Percentiles rank a stretch among this genome's conserved stretches.
Evolutionary conservation across 2,888 invertebrate genomes (phyloP).

Genomic region (Hymenopus coronatus): DNA sequence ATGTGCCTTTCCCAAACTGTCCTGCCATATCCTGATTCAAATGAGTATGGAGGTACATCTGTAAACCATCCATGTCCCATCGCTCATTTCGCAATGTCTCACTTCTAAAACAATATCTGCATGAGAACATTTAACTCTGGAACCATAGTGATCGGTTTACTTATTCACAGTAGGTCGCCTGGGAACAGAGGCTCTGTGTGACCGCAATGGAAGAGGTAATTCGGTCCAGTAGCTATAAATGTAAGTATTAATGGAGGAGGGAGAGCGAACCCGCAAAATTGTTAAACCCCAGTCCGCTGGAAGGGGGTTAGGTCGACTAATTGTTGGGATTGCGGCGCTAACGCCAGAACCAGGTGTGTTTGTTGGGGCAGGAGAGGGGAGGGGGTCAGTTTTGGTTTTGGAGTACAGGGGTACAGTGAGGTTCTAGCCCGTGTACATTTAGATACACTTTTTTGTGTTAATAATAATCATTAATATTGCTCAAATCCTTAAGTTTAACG

Average conservation of each 20-base stretch:
- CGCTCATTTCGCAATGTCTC: too few relatives aligned
- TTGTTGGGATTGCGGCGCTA: neutral
- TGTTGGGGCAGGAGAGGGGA: neutral
- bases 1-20: too few relatives aligned
- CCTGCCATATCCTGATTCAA: too few relatives aligned
- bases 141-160: neutral
- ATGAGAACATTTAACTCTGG: too few relatives aligned
- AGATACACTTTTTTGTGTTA: neutral
- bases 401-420: neutral
- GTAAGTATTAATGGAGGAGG: neutral
- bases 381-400: neutral
- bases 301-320: neutral
- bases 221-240: neutral
- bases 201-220: neutral
- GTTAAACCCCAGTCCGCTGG: neutral
- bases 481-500: neutral
- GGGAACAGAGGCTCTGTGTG: neutral
- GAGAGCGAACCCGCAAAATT: neutral
- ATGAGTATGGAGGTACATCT: too few relatives aligned
- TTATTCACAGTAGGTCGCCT: neutral
- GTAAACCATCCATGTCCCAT: too few relatives aligned
- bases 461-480: neutral
- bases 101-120: too few relatives aligned
- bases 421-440: neutral
- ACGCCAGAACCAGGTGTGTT: neutral